Evolutionary conservation across 1,140 invertebrate species (phyloP).

Genomic region (Papilio helenus): DNA sequence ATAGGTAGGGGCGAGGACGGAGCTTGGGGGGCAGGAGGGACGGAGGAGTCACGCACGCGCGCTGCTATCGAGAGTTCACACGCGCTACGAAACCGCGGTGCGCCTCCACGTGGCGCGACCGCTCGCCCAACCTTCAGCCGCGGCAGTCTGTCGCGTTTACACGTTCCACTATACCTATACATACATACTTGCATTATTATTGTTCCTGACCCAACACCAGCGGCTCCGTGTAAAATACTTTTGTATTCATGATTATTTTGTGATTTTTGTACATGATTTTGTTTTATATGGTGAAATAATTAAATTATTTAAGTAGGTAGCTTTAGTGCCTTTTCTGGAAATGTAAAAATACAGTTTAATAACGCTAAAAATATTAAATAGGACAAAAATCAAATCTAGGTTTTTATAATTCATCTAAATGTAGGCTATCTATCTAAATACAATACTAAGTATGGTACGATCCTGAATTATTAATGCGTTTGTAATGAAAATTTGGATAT

Average conservation of each 20-base stretch:
- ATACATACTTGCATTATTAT: slow-evolving; percentile 49
- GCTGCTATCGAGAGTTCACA: slow-evolving; percentile 69
- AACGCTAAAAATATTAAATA: no score
- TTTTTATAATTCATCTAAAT: no score
- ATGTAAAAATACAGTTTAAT: no score
- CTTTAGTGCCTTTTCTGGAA: no score
- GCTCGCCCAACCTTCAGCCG: slow-evolving; percentile 61
- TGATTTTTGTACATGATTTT: slow-evolving; percentile 4
- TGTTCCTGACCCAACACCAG: slow-evolving; percentile 43
- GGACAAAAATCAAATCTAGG: no score
- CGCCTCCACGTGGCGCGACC: slow-evolving; percentile 68
- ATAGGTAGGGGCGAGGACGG: slow-evolving; percentile 53
- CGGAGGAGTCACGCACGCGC: slow-evolving; percentile 73
- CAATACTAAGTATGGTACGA: no score
- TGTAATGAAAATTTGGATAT: no score
- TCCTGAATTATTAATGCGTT: no score
- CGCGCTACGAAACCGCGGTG: slow-evolving; percentile 72
- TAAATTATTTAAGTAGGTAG: no score
- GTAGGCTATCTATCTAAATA: no score
- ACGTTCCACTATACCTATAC: slow-evolving; percentile 47
- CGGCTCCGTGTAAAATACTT: slow-evolving; percentile 26
- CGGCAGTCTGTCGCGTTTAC: slow-evolving; percentile 59
- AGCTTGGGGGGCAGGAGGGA: slow-evolving; percentile 42
- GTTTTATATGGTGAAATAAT: background rate
- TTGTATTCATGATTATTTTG: slow-evolving; percentile 15